Percentiles rank a stretch among this genome's conserved stretches.
Evolutionary conservation across 2,797 vertebrate species (phyloP).

Genomic region (Chelidonichthys spinosus): DNA sequence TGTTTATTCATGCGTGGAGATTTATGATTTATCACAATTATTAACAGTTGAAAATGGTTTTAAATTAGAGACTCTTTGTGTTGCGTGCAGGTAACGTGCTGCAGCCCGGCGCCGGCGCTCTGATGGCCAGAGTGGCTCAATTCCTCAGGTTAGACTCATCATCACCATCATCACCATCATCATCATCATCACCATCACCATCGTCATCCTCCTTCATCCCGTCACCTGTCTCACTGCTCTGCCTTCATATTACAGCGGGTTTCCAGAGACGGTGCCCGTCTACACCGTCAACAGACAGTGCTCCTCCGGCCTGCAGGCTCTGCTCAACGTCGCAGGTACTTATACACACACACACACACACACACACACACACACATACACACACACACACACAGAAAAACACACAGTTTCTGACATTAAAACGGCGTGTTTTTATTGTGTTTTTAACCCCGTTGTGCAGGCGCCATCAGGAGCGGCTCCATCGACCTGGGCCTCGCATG

Average conservation of each 20-base stretch:
- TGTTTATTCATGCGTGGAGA: too few relatives aligned
- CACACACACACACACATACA: too few relatives aligned
- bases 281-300: slow-evolving; percentile 92
- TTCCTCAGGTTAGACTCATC: slow-evolving; percentile 90
- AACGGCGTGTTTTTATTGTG: fast-evolving
- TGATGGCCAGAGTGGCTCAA: slow-evolving; percentile 89
- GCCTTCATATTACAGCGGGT: slow-evolving; percentile 82
- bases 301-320: slow-evolving; percentile 93
- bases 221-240: background rate
- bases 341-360: too few relatives aligned
- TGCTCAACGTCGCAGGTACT: slow-evolving; percentile 91
- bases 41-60: too few relatives aligned
- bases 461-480: slow-evolving; percentile 88
- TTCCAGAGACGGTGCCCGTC: slow-evolving; percentile 91
- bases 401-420: background rate
- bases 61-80: background rate
- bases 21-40: too few relatives aligned
- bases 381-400: too few relatives aligned
- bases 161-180: background rate
- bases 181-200: background rate
- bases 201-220: background rate
- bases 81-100: slow-evolving; percentile 90
- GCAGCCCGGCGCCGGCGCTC: slow-evolving; percentile 91
- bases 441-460: slow-evolving; percentile 74
- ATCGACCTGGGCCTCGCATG: slow-evolving; percentile 93